Evolutionary conservation across 2,113 vertebrate species (phyloP), one percentile per base, ranked within the genome.

Genomic region (Platichthys flesus): DNA sequence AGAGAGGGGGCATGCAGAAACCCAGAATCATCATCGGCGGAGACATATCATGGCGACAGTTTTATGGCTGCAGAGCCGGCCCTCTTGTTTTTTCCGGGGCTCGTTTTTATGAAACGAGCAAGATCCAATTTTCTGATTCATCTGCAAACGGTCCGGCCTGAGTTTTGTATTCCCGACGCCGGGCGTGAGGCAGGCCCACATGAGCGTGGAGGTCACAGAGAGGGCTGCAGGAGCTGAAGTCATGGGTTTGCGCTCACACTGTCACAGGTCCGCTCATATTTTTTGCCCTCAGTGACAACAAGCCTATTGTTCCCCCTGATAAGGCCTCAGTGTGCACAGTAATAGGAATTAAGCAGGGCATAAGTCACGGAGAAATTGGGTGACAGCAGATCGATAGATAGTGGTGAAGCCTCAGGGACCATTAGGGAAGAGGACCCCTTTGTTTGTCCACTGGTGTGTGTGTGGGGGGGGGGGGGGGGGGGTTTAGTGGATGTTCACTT

Each of bases 51-150:
- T 60, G n/a, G 61, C 56, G 89, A 92, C 93, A 89, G 88, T 80
- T 93, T 94, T 92, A 93, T 90, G 81, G 88, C 79, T 40, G 67
- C 75, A 62, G 79, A 83, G 72, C 66, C 63, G 40, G 70, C 51
- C 81, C 76, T 79, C 78, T 78, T 63, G 86, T 86, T 92, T 89
- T 82, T 82, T 86, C 84, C 63, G 66, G 84, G 58, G 51, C 42
- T 73, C 42, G 37, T 85, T 85, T 85, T 87, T 64, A 88, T 76
- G 72, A 89, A 92, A 91, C 47, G 47, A 89, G 81, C 59, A 6
- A 93, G 92, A 93, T 93, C 85, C 81, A 89, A 93, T 93, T 93
- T 93, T 93, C 90, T 89, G 92, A 93, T 93, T 90, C 85, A 89
- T 92, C 88, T 85, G 81, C 83, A 81, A 91, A 76, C 64, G 14